Percentiles rank a stretch among this genome's conserved stretches.
phyloP scores from a whole-genome alignment of 2,797 vertebrate species.

The Botia kubotai region DNA sequence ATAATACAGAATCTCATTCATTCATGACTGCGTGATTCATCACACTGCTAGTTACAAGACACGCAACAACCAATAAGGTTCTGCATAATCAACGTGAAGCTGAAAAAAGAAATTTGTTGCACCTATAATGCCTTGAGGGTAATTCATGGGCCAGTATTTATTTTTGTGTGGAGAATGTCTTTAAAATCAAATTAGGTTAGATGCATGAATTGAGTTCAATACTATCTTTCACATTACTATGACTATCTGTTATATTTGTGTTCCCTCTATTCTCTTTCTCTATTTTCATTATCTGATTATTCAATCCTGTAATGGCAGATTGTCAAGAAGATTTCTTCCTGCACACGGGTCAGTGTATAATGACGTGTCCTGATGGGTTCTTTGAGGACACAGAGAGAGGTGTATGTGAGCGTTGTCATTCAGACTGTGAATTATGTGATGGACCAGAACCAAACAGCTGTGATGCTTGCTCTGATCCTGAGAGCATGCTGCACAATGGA shows the following conservation, averaged over 20 bases:
- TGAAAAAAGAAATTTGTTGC: too few species aligned
- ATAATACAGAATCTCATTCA: too few species aligned
- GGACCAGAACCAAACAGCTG: conserved; percentile 82
- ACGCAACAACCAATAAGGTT: too few species aligned
- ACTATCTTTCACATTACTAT: neutral
- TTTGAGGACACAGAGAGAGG: conserved; percentile 71
- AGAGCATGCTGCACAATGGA: conserved; percentile 73
- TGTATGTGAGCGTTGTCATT: conserved; percentile 82
- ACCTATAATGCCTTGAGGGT: too few species aligned
- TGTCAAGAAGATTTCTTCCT: conserved; percentile 83
- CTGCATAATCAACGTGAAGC: too few species aligned
- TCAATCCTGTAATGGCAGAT: conserved; percentile 68
- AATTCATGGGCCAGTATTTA: too few species aligned
- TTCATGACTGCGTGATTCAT: too few species aligned
- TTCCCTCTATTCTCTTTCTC: conserved; percentile 14
- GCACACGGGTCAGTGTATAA: conserved; percentile 77
- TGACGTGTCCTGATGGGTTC: conserved; percentile 81
- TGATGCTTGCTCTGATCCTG: conserved; percentile 70
- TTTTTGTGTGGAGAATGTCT: too few species aligned
- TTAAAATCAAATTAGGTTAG: too few species aligned
- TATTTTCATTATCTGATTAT: neutral
- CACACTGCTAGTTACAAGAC: too few species aligned
- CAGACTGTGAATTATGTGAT: conserved; percentile 79
- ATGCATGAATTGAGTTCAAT: too few species aligned
- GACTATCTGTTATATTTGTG: neutral